Base-by-base conservation (phyloP, 2,797 vertebrate genomes). In the Malacoraja senta region DNA sequence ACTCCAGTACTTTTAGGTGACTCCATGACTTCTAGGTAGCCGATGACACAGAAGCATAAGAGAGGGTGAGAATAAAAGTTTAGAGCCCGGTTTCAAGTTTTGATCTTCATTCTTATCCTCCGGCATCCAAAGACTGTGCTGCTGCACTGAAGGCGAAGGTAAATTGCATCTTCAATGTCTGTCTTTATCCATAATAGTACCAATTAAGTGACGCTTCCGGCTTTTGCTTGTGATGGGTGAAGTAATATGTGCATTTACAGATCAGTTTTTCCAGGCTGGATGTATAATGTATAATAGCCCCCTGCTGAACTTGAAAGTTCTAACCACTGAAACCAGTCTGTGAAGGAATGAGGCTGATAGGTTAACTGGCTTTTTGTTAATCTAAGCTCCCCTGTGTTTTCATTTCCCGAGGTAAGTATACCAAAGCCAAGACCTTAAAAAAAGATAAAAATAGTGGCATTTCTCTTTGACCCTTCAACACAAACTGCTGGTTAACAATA, bases 401-500 rank as follows among this genome's bases (percentile, higher is more conserved):
- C 15, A 88, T 17, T 88, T 65, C 61, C 84, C 19, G 29, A 86
- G 61, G 58, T 61, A 84, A 61, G 24, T 65, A 88, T 88, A 63
- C 84, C 84, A 88, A 88, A 61, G 29, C 13, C 13, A 61, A 26
- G 44, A 61, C 53, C 83, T 63, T 24, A 61, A 86, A 32, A 74
- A 29, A 19, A 88, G 84, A 63, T 88, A 88, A 88, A 88, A 88
- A n/a, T 13, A 58, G 83, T 63, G 13, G 6, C 58, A 65, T 61
- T 88, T 88, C 84, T 88, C 53, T 65, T 61, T 88, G 58, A 65
- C 58, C 84, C 84, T 19, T 88, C 61, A 32, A 65, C 26, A 65
- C 53, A 65, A 88, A 29, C 84, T 65, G 29, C 61, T n/a, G 38
- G 35, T 44, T 81, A 81, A 65, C 9, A 32, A 32, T 88, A 88